Base-by-base conservation (phyloP, 1,140 invertebrate genomes). In the Helicoverpa zea region DNA sequence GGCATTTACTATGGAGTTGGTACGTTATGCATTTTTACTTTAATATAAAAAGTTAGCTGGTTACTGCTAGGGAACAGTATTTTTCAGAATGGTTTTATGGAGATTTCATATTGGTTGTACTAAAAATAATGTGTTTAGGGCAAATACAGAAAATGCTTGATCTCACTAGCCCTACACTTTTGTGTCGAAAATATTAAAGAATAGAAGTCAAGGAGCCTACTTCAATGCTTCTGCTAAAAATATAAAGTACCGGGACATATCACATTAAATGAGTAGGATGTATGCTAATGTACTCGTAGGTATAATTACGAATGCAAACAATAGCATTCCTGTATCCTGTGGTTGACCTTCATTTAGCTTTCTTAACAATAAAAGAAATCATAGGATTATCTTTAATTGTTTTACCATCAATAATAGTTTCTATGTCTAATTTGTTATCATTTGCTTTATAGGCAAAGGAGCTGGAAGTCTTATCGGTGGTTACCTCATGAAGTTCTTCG, bases 1-100 rank as follows among this genome's bases (percentile, higher is more conserved):
- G 97, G 97, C 56, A 88, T 98, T 4, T 98, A 98, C 88, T 98
- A 97, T 89, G 97, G 97, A 86, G 97, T 98, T 79, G 97, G 97
- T 98, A 84, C 82, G 94, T 92, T 64, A 23, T 9, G 5, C 0
- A 9, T 43, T 43, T 9, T 43, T 7, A 7, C 35, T 43, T 35
- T 35, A 1, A 35, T 7, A 23, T 23, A 23, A 23, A 23, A 23
- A 1, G 2, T 23, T 23, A 23, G 23, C 23, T 23, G 23, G 2
- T 23, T 23, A 23, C 23, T 23, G 0, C 23, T 23, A 23, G 2
- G 23, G 2, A 23, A 23, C 23, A 0, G 23, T 2, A 23, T 23
- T 23, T 23, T 2, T 23, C 23, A 23, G 23, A n/a, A n/a, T n/a
- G n/a, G n/a, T n/a, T n/a, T n/a, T 23, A 23, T 23, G 23, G 23